These are phyloP conservation scores for Bombyx huttoni DNA, from an alignment of 2,888 invertebrate species.

Conservation along the genomic window DNA sequence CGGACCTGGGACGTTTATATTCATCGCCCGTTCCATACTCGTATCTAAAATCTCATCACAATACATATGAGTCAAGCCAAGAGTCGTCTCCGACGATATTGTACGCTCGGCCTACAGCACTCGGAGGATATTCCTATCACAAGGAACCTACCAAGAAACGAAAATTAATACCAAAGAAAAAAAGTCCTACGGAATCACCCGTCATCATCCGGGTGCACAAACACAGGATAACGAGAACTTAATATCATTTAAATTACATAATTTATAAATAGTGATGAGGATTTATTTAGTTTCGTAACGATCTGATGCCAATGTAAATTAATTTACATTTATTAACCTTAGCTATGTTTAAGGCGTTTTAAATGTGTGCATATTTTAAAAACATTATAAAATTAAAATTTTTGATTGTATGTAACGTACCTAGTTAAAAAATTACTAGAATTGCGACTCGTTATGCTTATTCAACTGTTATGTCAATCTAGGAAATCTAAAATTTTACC, in stretches of 20 bases:
- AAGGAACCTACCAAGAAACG: conserved; percentile 15
- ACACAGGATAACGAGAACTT: conserved; percentile 32
- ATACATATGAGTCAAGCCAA: conserved; percentile 7
- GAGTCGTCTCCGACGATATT: conserved; percentile 28
- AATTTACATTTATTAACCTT: background rate
- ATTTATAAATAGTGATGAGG: background rate
- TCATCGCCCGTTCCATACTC: background rate
- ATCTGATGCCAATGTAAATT: background rate
- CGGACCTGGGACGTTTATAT: background rate
- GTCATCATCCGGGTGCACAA: conserved; percentile 48
- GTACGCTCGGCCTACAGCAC: conserved; percentile 43
- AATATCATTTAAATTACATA: conserved; percentile 4
- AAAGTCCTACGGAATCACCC: conserved; percentile 18
- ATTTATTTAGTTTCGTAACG: background rate
- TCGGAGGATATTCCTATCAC: conserved; percentile 48
- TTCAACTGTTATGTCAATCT: too few species aligned
- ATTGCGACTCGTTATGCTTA: too few species aligned
- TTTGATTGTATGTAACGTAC: too few species aligned
- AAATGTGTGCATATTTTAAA: background rate
- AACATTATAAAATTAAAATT: background rate
- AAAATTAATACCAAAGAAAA: conserved; percentile 6
- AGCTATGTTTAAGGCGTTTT: background rate
- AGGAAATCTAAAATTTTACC: too few species aligned
- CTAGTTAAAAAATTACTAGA: too few species aligned
- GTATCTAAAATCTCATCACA: conserved; percentile 4